Base-by-base conservation (phyloP, 2,888 invertebrate genomes). In the Dyspetes luteomarginatus region DNA sequence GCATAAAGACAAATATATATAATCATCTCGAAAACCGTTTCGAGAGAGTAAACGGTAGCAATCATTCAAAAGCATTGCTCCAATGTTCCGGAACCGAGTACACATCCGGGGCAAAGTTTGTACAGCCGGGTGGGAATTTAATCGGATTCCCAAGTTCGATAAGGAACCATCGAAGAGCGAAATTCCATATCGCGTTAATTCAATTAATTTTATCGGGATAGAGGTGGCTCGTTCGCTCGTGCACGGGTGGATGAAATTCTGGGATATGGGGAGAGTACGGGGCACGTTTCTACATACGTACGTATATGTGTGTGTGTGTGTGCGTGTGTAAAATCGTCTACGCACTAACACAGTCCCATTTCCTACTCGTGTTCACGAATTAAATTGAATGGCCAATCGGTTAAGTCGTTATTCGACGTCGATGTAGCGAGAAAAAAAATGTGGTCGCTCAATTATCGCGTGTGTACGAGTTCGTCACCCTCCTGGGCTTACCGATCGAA, bases 401-500 rank as follows among this genome's bases (percentile, higher is more conserved):
- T 67, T 58, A 41, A 68, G 62, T 77, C 73, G 72, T 81, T 81
- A 81, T 77, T 77, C 50, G 77, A 26, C 48, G 72, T 36, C 72
- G 62, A 76, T 73, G 64, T 64, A 72, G 62, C 52, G 56, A 56
- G 22, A 52, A 56, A 50, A 74, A 75, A 81, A 73, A 76, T 60
- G 72, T 69, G 68, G 50, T 69, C 64, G 56, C 68, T 68, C 77
- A 81, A 81, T 81, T 77, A 77, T 81, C 72, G 58, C 62, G 68
- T 52, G 72, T 67, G 62, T 64, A 55, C 56, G n/a, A 41, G 52
- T 24, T 52, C 62, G 48, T 41, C 52, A 28, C 17, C 48, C 48
- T 36, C 52, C 43, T 43, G 24, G 43, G 41, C 50, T 56, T 50
- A 43, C 43, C 79, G 69, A 64, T 56, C 43, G n/a, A 67, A 30